phyloP scores from a whole-genome alignment of 2,888 invertebrate species.

The Trissoscelio sp. region DNA sequence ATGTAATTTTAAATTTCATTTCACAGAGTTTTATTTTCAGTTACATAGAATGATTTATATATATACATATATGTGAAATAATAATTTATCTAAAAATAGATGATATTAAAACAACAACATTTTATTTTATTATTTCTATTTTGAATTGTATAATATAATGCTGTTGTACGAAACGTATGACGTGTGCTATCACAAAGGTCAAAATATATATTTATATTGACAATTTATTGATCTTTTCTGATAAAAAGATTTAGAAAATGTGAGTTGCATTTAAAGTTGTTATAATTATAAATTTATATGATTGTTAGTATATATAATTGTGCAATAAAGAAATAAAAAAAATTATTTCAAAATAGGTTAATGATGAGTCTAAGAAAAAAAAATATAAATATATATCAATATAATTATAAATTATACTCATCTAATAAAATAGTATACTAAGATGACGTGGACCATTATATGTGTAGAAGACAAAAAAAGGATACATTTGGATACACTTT shows the following conservation, averaged over 20 bases:
- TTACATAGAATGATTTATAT: conserved; percentile 41
- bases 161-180: conserved; percentile 39
- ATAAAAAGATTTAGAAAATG: conserved; percentile 42
- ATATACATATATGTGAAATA: conserved; percentile 13
- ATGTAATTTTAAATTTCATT: too few species aligned
- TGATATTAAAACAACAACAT: conserved; percentile 27
- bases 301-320: conserved; percentile 62
- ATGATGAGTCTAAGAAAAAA: conserved; percentile 54
- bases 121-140: conserved; percentile 36
- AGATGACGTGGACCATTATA: conserved; percentile 68
- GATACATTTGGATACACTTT: conserved; percentile 66
- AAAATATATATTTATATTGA: conserved; percentile 59
- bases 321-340: conserved; percentile 59
- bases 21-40: conserved; percentile 22
- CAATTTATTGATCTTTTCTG: conserved; percentile 48
- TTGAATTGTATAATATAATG: conserved; percentile 23
- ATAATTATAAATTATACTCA: conserved; percentile 62
- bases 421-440: conserved; percentile 61
- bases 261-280: conserved; percentile 57
- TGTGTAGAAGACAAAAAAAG: conserved; percentile 59
- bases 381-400: conserved; percentile 60
- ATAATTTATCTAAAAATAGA: conserved; percentile 36
- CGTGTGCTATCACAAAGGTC: conserved; percentile 46
- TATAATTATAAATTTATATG: conserved; percentile 66
- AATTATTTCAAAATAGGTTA: conserved; percentile 51